phyloP scores from a whole-genome alignment of 2,113 vertebrate species.

The Daboia siamensis region DNA sequence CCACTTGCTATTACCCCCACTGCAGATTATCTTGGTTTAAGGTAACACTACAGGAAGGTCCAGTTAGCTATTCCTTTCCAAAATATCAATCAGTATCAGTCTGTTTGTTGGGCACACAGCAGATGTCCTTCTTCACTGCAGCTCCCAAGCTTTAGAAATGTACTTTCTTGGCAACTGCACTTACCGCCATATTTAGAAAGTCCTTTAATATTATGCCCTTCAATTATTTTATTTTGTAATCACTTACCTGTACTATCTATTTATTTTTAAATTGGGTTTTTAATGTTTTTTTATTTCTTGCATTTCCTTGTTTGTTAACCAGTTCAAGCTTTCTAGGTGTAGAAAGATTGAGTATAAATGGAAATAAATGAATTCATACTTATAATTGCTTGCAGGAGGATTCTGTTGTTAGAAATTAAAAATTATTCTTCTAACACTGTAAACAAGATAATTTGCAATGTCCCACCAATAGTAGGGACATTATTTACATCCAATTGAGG shows the following conservation, averaged over 20 bases:
- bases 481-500: no score
- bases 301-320: background rate
- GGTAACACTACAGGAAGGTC: background rate
- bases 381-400: background rate
- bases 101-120: background rate
- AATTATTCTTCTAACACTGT: background rate
- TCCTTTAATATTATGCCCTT: background rate
- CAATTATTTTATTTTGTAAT: background rate
- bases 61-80: background rate
- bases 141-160: background rate
- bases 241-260: background rate
- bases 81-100: background rate
- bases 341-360: background rate
- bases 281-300: background rate
- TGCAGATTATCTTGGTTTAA: background rate
- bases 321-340: background rate
- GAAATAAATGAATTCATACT: background rate
- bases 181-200: background rate
- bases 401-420: background rate
- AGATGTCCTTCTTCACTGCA: background rate
- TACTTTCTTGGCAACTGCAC: background rate
- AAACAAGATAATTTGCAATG: background rate
- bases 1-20: background rate
- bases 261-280: background rate
- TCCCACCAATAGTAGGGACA: background rate